Percentiles rank a stretch among this genome's conserved stretches.
phyloP scores from a whole-genome alignment of 2,797 vertebrate species.

The Anas georgica region DNA sequence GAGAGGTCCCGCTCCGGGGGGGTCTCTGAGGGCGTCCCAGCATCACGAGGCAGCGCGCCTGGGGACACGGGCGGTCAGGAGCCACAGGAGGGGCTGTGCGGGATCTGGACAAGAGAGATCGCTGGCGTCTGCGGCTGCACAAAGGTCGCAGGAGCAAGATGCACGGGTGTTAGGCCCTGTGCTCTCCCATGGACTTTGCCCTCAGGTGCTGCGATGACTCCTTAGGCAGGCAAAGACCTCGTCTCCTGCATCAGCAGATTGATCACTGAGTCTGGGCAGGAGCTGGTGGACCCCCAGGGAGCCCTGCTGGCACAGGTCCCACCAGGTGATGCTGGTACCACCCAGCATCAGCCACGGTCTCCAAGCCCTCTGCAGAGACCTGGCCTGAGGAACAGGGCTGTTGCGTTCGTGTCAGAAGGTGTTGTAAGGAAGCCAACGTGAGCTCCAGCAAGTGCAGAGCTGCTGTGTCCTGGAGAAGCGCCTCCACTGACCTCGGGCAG shows the following conservation, averaged over 20 bases:
- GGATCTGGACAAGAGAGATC: not conserved
- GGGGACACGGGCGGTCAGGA: rapidly evolving
- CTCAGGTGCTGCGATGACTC: rapidly evolving
- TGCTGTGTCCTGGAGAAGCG: not conserved
- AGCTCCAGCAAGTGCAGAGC: not conserved
- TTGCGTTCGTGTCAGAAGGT: not conserved
- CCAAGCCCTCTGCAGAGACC: rapidly evolving
- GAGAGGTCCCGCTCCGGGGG: rapidly evolving
- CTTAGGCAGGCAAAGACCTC: not conserved
- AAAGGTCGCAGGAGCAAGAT: not conserved
- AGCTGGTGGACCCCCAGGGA: rapidly evolving
- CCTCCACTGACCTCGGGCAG: not conserved
- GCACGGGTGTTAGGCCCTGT: rapidly evolving
- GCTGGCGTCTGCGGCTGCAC: not conserved
- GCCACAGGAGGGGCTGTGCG: not conserved
- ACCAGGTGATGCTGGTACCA: rapidly evolving
- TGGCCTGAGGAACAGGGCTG: too few species aligned
- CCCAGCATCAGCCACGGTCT: rapidly evolving
- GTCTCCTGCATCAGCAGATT: not conserved
- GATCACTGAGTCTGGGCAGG: not conserved
- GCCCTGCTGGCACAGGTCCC: rapidly evolving
- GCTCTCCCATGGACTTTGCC: not conserved
- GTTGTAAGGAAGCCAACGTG: not conserved
- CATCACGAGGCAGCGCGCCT: rapidly evolving
- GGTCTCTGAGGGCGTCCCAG: rapidly evolving